A percentile compares a stretch with the other conserved stretches of the same genome.
phyloP scores from a whole-genome alignment of 1,140 invertebrate species.

The Ceratina calcarata region DNA sequence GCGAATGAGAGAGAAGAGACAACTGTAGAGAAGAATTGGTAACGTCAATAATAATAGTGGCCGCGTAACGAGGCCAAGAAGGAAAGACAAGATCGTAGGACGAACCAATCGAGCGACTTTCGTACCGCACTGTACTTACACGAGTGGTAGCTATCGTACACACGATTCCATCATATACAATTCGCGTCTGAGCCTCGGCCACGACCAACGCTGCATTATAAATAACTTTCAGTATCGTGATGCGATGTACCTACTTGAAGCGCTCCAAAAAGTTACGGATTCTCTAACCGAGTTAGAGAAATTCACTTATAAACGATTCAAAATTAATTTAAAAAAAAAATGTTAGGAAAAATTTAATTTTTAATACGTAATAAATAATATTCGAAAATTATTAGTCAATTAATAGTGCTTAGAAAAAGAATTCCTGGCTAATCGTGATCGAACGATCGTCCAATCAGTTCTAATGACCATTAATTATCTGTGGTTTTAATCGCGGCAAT shows the following conservation, averaged over 20 bases:
- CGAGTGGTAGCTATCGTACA: conserved; percentile 55
- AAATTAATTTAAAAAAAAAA: too few relatives aligned
- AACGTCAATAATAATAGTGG: conserved; percentile 46
- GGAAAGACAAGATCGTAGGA: conserved; percentile 15
- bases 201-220: conserved; percentile 63
- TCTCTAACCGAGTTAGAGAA: not conserved
- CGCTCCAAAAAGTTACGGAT: conserved; percentile 46
- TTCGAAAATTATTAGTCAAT: too few relatives aligned
- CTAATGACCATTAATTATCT: not conserved
- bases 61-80: conserved; percentile 43
- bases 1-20: not conserved
- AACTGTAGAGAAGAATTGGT: conserved; percentile 26
- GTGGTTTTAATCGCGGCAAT: not conserved
- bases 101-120: conserved; percentile 45
- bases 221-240: conserved; percentile 66
- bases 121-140: conserved; percentile 41
- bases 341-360: not conserved
- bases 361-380: not conserved
- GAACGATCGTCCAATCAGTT: not conserved
- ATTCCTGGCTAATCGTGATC: not conserved
- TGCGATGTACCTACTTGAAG: conserved; percentile 56
- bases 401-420: not conserved
- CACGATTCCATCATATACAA: conserved; percentile 59
- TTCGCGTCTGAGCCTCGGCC: conserved; percentile 54
- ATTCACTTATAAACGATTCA: too few relatives aligned